These are phyloP conservation scores for Nowickia ferox DNA, from an alignment of 2,888 invertebrate species.

Conservation along the genomic window DNA sequence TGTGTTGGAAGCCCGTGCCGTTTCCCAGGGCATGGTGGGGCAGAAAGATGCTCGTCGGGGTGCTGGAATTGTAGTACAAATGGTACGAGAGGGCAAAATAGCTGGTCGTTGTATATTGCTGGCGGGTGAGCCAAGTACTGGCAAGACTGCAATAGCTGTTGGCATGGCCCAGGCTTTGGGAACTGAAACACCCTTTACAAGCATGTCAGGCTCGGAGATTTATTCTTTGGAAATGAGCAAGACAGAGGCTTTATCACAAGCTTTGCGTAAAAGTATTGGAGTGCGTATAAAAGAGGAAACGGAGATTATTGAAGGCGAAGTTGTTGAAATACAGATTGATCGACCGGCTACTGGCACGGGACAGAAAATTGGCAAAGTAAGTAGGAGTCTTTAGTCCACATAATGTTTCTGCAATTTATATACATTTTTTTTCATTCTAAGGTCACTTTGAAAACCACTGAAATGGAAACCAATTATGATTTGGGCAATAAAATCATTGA, in stretches of 20 bases:
- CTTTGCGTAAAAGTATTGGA: conserved; percentile 98
- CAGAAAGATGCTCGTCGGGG: conserved; percentile 95
- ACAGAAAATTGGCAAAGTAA: conserved; percentile 89
- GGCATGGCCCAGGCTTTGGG: conserved; percentile 97
- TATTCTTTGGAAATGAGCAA: conserved; percentile 99
- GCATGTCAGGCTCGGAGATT: conserved; percentile 99
- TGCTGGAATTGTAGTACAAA: conserved; percentile 97
- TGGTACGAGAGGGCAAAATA: conserved; percentile 99
- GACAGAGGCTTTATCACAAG: conserved; percentile 98
- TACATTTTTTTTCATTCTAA: conserved; percentile 6
- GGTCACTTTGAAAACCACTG: conserved; percentile 98
- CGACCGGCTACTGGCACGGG: conserved; percentile 95
- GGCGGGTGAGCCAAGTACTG: conserved; percentile 98
- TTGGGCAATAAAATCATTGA: conserved; percentile 99
- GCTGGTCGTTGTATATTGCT: conserved; percentile 97
- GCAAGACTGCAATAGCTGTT: conserved; percentile 99
- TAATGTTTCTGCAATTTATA: neutral
- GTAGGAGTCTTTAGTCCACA: neutral
- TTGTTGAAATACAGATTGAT: conserved; percentile 98
- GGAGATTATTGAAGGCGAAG: conserved; percentile 99
- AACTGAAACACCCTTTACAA: conserved; percentile 98
- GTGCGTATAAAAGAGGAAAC: conserved; percentile 98
- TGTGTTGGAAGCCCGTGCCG: conserved; percentile 94
- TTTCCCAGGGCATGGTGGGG: conserved; percentile 99
- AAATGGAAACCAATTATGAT: conserved; percentile 99